A percentile compares a stretch with the other conserved stretches of the same genome.
Conservation (phyloP, 2,797 vertebrate species). For the Fringilla coelebs region DNA sequence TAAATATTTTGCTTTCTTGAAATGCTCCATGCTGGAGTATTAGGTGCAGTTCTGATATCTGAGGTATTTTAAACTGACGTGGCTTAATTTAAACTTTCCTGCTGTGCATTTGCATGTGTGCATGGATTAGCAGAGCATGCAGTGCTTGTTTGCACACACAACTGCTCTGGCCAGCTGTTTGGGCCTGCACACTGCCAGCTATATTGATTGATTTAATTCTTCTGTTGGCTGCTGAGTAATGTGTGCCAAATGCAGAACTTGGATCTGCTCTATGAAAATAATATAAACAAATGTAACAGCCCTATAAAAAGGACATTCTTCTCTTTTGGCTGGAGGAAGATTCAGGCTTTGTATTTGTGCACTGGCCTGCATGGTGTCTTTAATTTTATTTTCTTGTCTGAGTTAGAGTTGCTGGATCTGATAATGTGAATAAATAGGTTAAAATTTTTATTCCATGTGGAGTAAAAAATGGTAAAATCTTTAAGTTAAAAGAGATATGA, state of each 20-base stretch:
- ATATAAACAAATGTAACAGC: background rate
- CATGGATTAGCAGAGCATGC: background rate
- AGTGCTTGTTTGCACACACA: conserved; percentile 20
- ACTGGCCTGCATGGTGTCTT: background rate
- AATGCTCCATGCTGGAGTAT: background rate
- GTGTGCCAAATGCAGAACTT: conserved; percentile 27
- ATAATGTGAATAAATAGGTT: background rate
- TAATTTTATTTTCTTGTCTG: background rate
- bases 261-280: background rate
- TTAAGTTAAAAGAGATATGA: background rate
- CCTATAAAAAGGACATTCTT: background rate
- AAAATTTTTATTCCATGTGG: background rate
- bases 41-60: background rate
- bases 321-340: background rate
- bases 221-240: background rate
- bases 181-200: background rate
- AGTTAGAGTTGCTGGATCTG: background rate
- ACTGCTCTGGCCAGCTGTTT: conserved; percentile 19
- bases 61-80: background rate
- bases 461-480: background rate
- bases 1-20: background rate
- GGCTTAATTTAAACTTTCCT: background rate
- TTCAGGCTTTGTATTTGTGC: background rate
- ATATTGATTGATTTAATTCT: conserved; percentile 24
- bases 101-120: background rate